These are phyloP conservation scores for Cryptomyrus ogoouensis DNA, from an alignment of 2,113 vertebrate species.

Conservation along the genomic window DNA sequence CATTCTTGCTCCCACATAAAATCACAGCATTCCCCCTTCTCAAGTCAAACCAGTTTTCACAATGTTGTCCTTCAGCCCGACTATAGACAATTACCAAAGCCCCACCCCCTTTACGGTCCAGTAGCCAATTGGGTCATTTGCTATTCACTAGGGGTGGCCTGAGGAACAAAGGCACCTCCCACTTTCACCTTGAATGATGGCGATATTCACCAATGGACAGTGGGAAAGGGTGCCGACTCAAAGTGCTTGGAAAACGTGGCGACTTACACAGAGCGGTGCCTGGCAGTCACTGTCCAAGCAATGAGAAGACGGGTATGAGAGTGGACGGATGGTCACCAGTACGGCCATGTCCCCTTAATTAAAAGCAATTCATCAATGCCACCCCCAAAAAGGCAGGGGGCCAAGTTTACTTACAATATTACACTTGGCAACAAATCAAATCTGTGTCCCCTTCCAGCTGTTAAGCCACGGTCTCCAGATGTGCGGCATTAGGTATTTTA, in stretches of 20 bases:
- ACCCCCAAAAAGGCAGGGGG: not conserved
- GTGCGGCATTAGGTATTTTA: not conserved
- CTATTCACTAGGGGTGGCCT: not conserved
- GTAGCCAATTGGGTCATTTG: not conserved
- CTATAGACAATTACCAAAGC: not conserved
- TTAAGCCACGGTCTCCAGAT: not conserved
- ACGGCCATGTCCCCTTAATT: slow-evolving; percentile 40
- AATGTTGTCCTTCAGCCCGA: not conserved
- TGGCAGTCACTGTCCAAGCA: slow-evolving; percentile 38
- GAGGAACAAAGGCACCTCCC: not conserved
- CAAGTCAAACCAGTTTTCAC: not conserved
- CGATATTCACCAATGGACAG: not conserved
- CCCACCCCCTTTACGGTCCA: not conserved
- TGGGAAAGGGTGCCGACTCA: not conserved
- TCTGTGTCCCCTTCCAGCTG: not conserved
- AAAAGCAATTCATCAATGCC: slow-evolving; percentile 44
- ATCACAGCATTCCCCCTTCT: not conserved
- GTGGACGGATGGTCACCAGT: slow-evolving; percentile 36
- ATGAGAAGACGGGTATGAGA: slow-evolving; percentile 23
- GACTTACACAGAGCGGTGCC: slow-evolving; percentile 35
- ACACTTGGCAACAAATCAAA: not conserved
- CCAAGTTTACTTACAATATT: not conserved
- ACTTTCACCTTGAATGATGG: not conserved
- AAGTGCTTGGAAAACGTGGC: slow-evolving; percentile 11
- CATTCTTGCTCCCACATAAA: not conserved